A percentile compares a stretch with the other conserved stretches of the same genome.
phyloP scores from a whole-genome alignment of 2,888 invertebrate genomes.

The Mythimna ferrago region DNA sequence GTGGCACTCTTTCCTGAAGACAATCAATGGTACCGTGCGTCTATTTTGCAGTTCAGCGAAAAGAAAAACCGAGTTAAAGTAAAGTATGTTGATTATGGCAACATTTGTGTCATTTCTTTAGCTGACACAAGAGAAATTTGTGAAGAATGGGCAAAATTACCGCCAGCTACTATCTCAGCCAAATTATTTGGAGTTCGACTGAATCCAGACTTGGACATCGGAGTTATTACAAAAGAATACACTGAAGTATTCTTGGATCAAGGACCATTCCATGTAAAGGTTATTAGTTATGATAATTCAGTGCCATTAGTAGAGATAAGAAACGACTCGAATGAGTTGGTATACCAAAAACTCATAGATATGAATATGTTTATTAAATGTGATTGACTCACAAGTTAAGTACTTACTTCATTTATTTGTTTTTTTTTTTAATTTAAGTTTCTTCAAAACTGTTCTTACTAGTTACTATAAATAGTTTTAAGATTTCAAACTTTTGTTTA shows the following conservation, averaged over 20 bases:
- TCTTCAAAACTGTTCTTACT: constrained; percentile 15
- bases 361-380: constrained; percentile 63
- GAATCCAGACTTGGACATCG: constrained; percentile 76
- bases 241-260: constrained; percentile 76
- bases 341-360: constrained; percentile 78
- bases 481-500: constrained; percentile 14
- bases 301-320: constrained; percentile 78
- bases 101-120: constrained; percentile 88
- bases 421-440: constrained; percentile 4
- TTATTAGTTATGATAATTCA: constrained; percentile 68
- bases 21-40: constrained; percentile 93
- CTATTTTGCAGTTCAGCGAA: constrained; percentile 89
- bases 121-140: constrained; percentile 87
- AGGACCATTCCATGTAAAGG: constrained; percentile 78
- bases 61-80: constrained; percentile 89
- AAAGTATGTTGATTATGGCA: constrained; percentile 94
- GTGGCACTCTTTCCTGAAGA: constrained; percentile 92
- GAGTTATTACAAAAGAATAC: constrained; percentile 75
- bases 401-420: constrained; percentile 1
- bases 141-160: constrained; percentile 86
- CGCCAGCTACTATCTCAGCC: constrained; percentile 88
- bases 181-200: constrained; percentile 81
- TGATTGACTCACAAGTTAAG: constrained; percentile 14
- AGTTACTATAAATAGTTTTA: background rate
- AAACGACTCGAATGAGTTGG: constrained; percentile 72